A percentile compares a stretch with the other conserved stretches of the same genome.
These are phyloP conservation scores for Ormyrus nitidulus DNA, from an alignment of 2,888 invertebrate genomes.

Conservation along the genomic window DNA sequence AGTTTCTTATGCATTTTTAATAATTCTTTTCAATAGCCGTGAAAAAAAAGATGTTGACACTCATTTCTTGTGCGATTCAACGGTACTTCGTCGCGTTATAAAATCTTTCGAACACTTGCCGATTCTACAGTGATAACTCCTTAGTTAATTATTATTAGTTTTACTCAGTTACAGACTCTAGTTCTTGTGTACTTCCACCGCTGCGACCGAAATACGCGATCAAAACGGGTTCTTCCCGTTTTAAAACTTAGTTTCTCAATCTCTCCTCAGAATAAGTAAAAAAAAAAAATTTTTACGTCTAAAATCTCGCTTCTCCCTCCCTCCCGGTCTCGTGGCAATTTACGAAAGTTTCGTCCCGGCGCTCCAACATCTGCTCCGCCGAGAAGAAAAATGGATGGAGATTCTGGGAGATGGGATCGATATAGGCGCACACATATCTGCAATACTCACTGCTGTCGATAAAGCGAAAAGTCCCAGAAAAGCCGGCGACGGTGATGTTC, in stretches of 20 bases:
- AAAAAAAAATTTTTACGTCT: slow-evolving; percentile 10
- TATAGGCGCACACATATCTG: background rate
- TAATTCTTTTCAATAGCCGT: too few species aligned
- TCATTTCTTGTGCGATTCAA: too few species aligned
- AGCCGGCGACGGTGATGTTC: slow-evolving; percentile 81
- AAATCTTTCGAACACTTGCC: background rate
- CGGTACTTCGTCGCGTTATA: too few species aligned
- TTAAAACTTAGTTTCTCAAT: slow-evolving; percentile 22
- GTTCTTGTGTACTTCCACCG: background rate
- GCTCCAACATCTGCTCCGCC: too few species aligned
- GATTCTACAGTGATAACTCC: background rate
- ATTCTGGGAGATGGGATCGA: background rate
- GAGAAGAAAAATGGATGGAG: too few species aligned
- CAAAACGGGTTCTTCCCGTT: slow-evolving; percentile 17
- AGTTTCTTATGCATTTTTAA: too few species aligned
- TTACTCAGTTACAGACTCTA: slow-evolving; percentile 21
- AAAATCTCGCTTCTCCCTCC: background rate
- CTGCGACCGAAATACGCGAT: background rate
- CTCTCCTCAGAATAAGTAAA: background rate
- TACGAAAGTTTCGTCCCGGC: background rate
- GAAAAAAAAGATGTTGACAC: too few species aligned
- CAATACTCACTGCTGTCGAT: slow-evolving; percentile 84
- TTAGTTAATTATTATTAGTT: slow-evolving; percentile 11
- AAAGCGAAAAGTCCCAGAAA: slow-evolving; percentile 86
- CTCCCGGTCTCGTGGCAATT: background rate